Percentiles rank a stretch among this genome's conserved stretches.
These are phyloP conservation scores for Conger conger DNA, from an alignment of 2,113 vertebrate genomes.

Conservation along the genomic window DNA sequence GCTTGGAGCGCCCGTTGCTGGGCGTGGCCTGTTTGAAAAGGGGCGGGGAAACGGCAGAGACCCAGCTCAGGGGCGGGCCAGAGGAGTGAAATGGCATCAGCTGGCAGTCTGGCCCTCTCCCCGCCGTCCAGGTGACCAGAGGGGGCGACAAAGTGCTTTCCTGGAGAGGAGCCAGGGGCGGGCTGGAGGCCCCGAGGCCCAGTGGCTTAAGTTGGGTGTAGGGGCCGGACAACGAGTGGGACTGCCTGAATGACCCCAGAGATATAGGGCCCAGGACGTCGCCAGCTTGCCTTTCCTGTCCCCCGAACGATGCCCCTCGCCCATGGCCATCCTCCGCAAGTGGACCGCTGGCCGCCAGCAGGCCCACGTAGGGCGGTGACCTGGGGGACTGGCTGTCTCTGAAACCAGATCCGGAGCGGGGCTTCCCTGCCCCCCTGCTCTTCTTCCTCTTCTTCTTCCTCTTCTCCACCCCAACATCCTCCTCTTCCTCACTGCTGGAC, in stretches of 20 bases:
- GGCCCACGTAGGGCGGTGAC: background rate
- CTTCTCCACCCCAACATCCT: background rate
- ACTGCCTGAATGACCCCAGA: background rate
- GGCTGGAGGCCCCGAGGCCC: background rate
- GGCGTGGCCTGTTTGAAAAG: background rate
- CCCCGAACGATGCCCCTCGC: background rate
- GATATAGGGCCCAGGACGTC: background rate
- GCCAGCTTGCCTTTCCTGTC: background rate
- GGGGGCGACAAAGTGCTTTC: slow-evolving; percentile 10
- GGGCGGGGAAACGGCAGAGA: background rate
- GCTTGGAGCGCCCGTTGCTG: slow-evolving; percentile 24
- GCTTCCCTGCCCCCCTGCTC: background rate
- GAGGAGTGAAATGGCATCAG: slow-evolving; percentile 9
- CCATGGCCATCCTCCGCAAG: background rate
- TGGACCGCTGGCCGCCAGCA: background rate
- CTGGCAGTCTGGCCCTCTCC: background rate
- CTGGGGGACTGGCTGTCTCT: background rate
- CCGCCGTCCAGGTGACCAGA: background rate
- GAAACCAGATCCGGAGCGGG: background rate
- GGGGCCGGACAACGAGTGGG: background rate
- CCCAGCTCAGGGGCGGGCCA: background rate
- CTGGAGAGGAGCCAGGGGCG: background rate
- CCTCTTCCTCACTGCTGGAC: background rate
- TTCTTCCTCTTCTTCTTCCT: background rate
- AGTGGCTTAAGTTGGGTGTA: background rate